Evolutionary conservation across 2,888 invertebrate genomes (phyloP).

Genomic region (Acleris holmiana): DNA sequence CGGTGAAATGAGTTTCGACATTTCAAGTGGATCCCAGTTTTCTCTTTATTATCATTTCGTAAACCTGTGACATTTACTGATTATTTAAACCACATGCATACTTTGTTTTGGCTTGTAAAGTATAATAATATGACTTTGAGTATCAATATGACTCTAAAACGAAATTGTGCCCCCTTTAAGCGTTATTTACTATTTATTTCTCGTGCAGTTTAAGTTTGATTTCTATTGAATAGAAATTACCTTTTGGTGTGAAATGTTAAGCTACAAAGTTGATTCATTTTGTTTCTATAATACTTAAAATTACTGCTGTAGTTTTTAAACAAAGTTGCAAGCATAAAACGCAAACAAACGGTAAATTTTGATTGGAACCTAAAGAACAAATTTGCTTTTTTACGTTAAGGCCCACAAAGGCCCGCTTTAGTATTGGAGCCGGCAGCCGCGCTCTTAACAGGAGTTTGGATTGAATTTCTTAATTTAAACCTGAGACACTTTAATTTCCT

Average conservation of each 20-base stretch:
- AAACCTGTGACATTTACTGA: no score
- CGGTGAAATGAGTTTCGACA: no score
- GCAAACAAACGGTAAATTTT: conserved; percentile 8
- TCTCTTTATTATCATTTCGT: no score
- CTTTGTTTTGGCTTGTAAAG: no score
- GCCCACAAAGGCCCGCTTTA: conserved; percentile 3
- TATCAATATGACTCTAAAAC: no score
- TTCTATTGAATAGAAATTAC: no score
- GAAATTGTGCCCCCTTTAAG: no score
- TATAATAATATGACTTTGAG: no score
- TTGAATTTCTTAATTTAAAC: conserved; percentile 36
- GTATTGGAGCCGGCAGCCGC: conserved; percentile 13
- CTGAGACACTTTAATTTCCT: conserved; percentile 32
- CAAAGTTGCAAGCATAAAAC: conserved; percentile 14
- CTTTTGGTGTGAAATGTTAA: background rate
- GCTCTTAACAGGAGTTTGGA: conserved; percentile 29
- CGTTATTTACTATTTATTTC: no score
- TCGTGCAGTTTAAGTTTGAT: no score
- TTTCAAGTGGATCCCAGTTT: no score
- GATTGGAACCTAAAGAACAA: conserved; percentile 21
- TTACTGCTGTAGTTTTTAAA: conserved; percentile 1
- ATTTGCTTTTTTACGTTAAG: conserved; percentile 17
- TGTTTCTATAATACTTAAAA: background rate
- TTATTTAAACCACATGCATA: no score
- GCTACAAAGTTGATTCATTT: background rate